A percentile compares a stretch with the other conserved stretches of the same genome.
phyloP scores from a whole-genome alignment of 2,797 vertebrate species.

The Mormyrus proboscirostris region DNA sequence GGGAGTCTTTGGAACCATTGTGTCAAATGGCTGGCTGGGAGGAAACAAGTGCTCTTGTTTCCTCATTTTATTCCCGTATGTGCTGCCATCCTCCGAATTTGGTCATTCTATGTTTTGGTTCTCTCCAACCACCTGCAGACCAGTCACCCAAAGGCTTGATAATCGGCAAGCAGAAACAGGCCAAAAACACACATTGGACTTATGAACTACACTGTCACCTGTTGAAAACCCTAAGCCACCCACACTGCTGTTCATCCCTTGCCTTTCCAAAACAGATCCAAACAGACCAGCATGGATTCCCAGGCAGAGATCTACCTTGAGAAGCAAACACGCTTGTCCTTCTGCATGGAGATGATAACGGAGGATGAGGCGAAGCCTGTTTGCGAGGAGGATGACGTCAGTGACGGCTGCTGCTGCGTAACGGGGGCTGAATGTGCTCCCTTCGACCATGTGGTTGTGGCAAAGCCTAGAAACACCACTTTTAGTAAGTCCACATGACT shows the following conservation, averaged over 20 bases:
- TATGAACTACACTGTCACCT: not conserved
- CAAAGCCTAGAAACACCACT: constrained; percentile 43
- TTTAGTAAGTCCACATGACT: constrained; percentile 43
- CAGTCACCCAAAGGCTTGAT: not conserved
- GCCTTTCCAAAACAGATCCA: not conserved
- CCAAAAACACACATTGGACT: not conserved
- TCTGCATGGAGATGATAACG: not conserved
- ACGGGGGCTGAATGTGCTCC: constrained; percentile 36
- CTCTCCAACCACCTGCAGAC: not conserved
- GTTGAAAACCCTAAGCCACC: not conserved
- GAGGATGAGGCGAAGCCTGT: constrained; percentile 41
- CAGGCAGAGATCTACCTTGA: not conserved
- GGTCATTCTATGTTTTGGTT: not conserved
- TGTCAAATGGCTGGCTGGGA: not conserved
- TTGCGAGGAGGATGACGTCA: constrained; percentile 50
- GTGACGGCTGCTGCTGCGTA: constrained; percentile 19
- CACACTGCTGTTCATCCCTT: not conserved
- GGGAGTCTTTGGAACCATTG: not conserved
- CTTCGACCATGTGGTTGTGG: constrained; percentile 49
- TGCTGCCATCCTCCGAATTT: not conserved
- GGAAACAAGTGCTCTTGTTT: not conserved
- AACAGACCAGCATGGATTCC: not conserved
- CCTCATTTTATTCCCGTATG: not conserved
- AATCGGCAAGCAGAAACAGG: not conserved
- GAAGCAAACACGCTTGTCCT: not conserved